These are phyloP conservation scores for Xanthia icteritia DNA, from an alignment of 2,888 invertebrate genomes.

Conservation along the genomic window DNA sequence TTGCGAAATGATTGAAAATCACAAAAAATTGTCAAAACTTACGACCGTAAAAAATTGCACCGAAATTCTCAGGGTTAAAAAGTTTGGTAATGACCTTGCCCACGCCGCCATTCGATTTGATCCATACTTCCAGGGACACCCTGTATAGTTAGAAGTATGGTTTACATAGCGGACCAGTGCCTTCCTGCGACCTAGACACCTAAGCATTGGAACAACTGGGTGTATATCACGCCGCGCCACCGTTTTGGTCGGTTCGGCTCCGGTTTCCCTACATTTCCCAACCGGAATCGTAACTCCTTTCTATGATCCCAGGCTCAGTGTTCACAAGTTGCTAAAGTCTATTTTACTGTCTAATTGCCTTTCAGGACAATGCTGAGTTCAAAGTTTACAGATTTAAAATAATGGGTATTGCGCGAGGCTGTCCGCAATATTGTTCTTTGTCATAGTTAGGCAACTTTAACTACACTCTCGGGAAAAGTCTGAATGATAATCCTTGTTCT, in stretches of 20 bases:
- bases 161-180: not conserved
- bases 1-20: too few species aligned
- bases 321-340: constrained; percentile 22
- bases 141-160: too few species aligned
- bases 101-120: too few species aligned
- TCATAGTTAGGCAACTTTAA: constrained; percentile 21
- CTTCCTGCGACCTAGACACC: constrained; percentile 1
- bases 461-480: constrained; percentile 30
- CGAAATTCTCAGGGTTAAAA: too few species aligned
- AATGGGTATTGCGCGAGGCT: constrained; percentile 15
- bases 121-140: too few species aligned
- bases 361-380: constrained; percentile 30
- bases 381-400: constrained; percentile 37
- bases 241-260: not conserved
- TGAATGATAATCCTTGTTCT: constrained; percentile 39
- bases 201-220: constrained; percentile 12
- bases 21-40: too few species aligned
- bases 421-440: constrained; percentile 31
- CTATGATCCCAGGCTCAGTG: not conserved
- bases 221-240: constrained; percentile 7
- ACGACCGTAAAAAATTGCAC: too few species aligned
- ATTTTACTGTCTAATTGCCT: constrained; percentile 17
- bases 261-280: constrained; percentile 19
- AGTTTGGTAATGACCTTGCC: too few species aligned
- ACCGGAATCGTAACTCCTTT: constrained; percentile 6